These are phyloP conservation scores for Campoletis raptor DNA, from an alignment of 2,888 invertebrate genomes.

Conservation along the genomic window DNA sequence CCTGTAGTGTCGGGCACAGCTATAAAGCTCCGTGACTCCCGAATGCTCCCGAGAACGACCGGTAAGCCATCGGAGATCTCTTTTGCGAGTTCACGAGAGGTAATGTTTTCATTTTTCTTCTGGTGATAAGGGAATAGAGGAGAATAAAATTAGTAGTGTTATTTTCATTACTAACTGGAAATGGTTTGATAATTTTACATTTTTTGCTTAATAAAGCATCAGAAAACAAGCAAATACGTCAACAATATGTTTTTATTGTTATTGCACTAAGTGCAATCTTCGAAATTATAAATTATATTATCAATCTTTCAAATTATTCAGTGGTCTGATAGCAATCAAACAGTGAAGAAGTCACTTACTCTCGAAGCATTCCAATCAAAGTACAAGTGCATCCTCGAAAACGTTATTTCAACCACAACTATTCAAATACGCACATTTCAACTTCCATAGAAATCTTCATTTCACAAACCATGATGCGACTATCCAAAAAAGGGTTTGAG, in stretches of 20 bases:
- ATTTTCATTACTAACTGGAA: background rate
- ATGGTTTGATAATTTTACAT: background rate
- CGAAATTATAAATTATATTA: too few relatives aligned
- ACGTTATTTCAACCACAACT: too few relatives aligned
- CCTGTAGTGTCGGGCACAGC: constrained; percentile 6
- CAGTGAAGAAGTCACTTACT: too few relatives aligned
- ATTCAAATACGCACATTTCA: too few relatives aligned
- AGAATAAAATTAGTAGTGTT: background rate
- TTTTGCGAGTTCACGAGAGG: constrained; percentile 20
- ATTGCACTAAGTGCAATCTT: background rate
- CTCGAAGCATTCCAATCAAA: too few relatives aligned
- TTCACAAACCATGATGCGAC: too few relatives aligned
- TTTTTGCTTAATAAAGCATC: background rate
- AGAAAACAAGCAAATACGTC: background rate
- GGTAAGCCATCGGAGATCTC: constrained; percentile 33
- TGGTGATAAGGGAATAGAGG: background rate
- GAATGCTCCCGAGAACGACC: constrained; percentile 51
- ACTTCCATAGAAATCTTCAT: too few relatives aligned
- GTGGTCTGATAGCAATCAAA: too few relatives aligned
- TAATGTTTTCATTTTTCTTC: constrained; percentile 23
- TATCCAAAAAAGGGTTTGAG: background rate
- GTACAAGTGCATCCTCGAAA: too few relatives aligned
- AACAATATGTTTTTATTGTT: background rate
- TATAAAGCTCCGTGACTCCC: constrained; percentile 53
- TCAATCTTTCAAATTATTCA: too few relatives aligned